phyloP scores from a whole-genome alignment of 2,797 vertebrate species.

The Merluccius polli region DNA sequence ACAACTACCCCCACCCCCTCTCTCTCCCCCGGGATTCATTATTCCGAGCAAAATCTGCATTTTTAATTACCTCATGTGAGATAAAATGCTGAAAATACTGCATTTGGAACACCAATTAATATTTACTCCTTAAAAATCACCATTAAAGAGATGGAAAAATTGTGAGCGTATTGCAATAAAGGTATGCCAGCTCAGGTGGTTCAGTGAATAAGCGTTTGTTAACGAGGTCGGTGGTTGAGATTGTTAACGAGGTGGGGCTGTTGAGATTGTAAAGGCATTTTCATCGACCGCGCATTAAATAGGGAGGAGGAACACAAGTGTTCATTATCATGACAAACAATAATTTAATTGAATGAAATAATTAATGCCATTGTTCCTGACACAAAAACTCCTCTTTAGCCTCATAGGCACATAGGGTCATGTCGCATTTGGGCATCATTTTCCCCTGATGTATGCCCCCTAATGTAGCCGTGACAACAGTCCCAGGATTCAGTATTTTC shows the following conservation, averaged over 20 bases:
- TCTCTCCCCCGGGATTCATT: slow-evolving; percentile 66
- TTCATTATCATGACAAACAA: slow-evolving; percentile 83
- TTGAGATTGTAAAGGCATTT: slow-evolving; percentile 50
- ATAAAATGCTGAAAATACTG: slow-evolving; percentile 57
- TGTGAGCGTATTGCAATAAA: slow-evolving; percentile 37
- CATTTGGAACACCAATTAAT: slow-evolving; percentile 61
- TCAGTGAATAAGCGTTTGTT: slow-evolving; percentile 41
- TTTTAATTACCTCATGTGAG: slow-evolving; percentile 77
- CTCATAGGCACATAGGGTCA: no score
- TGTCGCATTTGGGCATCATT: not conserved
- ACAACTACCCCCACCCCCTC: slow-evolving; percentile 50
- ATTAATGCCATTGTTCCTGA: slow-evolving; percentile 90
- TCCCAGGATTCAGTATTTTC: not conserved
- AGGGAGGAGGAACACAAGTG: slow-evolving; percentile 48
- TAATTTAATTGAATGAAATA: slow-evolving; percentile 86
- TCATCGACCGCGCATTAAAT: slow-evolving; percentile 48
- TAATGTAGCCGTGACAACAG: not conserved
- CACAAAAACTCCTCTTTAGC: slow-evolving; percentile 67
- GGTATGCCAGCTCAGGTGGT: slow-evolving; percentile 41
- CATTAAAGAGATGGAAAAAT: slow-evolving; percentile 33
- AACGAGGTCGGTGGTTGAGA: not conserved
- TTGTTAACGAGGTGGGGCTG: slow-evolving; percentile 12
- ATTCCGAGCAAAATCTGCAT: slow-evolving; percentile 77
- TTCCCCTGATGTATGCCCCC: not conserved
- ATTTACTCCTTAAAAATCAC: slow-evolving; percentile 66